Percentiles rank a stretch among this genome's conserved stretches.
Conservation (phyloP, 1,140 invertebrate species). For the Eubasilissa regina region DNA sequence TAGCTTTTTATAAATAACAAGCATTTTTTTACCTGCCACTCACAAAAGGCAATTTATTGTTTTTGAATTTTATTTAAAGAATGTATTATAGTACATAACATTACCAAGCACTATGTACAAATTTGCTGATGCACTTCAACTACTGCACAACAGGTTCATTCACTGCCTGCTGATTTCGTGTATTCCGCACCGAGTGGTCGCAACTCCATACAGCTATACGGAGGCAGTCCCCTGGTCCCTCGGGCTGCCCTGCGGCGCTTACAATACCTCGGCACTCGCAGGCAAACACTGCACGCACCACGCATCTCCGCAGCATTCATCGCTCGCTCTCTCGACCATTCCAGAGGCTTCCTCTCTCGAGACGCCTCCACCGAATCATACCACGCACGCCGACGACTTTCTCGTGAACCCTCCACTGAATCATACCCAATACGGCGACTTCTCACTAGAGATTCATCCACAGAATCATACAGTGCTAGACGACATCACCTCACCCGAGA, state of each 20-base stretch:
- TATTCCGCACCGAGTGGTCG: slow-evolving; percentile 76
- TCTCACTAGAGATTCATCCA: slow-evolving; percentile 56
- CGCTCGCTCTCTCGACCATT: slow-evolving; percentile 53
- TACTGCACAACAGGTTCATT: slow-evolving; percentile 73
- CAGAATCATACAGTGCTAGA: slow-evolving; percentile 63
- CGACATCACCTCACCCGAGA: slow-evolving; percentile 67
- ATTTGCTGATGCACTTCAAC: slow-evolving; percentile 53
- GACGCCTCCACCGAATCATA: slow-evolving; percentile 56
- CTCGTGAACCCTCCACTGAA: slow-evolving; percentile 54
- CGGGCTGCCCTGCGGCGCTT: slow-evolving; percentile 51
- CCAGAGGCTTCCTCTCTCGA: slow-evolving; percentile 53
- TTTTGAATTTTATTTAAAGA: neutral
- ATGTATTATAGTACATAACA: too few species aligned
- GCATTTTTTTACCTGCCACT: too few species aligned
- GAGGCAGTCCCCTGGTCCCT: slow-evolving; percentile 50
- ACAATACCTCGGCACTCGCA: slow-evolving; percentile 61
- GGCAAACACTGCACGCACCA: slow-evolving; percentile 61
- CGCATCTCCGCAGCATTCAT: slow-evolving; percentile 49
- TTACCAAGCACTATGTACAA: neutral
- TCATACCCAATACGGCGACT: slow-evolving; percentile 56
- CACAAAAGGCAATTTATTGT: too few species aligned
- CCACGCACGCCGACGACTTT: slow-evolving; percentile 47
- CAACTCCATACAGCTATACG: slow-evolving; percentile 57
- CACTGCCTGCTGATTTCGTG: slow-evolving; percentile 79
- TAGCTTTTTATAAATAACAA: too few species aligned